Evolutionary conservation across 2,113 vertebrate species (phyloP).

Genomic region (Kobus ellipsiprymnus): DNA sequence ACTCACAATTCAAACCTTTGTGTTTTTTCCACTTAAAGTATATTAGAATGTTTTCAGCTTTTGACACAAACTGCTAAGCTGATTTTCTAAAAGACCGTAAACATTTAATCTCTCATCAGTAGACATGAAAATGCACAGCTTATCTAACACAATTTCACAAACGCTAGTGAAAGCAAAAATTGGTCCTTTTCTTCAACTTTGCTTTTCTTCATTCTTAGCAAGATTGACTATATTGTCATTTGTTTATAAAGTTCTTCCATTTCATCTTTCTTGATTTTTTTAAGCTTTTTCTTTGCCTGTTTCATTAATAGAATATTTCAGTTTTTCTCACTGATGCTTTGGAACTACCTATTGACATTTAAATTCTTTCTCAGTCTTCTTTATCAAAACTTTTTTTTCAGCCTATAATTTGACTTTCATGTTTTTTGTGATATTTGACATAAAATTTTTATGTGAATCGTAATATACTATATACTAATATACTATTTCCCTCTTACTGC

Average conservation of each 20-base stretch:
- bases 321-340: not conserved
- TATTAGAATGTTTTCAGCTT: not conserved
- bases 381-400: not conserved
- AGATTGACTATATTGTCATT: not conserved
- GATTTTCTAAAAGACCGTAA: not conserved
- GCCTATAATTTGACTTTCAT: not conserved
- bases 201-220: not conserved
- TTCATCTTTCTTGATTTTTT: not conserved
- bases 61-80: not conserved
- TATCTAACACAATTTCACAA: too few species aligned
- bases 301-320: not conserved
- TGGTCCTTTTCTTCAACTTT: not conserved
- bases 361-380: not conserved
- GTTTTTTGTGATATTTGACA: not conserved
- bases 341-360: not conserved
- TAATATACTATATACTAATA: too few species aligned
- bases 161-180: not conserved
- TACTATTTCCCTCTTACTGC: not conserved
- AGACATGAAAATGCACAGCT: not conserved
- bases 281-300: not conserved
- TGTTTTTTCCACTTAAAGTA: not conserved
- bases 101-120: not conserved
- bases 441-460: not conserved
- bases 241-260: not conserved
- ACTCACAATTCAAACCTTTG: not conserved